These are phyloP conservation scores for Dysidea cf. avara DNA, from an alignment of 37 sponge, comb jelly and placozoan genomes.

Conservation along the genomic window DNA sequence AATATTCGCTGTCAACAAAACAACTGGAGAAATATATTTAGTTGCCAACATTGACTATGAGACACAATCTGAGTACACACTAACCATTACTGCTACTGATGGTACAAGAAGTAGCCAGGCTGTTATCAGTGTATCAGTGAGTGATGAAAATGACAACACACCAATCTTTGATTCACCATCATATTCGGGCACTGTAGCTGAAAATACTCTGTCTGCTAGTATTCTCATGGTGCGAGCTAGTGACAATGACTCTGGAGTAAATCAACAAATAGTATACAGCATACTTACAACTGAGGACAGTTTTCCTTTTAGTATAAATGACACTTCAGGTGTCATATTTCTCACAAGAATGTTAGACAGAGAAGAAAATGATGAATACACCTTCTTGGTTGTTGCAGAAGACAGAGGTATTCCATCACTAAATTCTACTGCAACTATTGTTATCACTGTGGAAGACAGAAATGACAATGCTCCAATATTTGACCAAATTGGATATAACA, in stretches of 20 bases:
- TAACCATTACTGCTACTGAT: conserved; percentile 37
- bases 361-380: conserved; percentile 29
- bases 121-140: conserved; percentile 5
- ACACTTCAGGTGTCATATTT: conserved; percentile 27
- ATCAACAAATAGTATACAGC: conserved; percentile 4
- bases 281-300: too few relatives aligned
- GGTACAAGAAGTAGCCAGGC: neutral
- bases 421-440: conserved; percentile 11
- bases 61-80: conserved; percentile 1
- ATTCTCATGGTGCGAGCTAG: conserved; percentile 17
- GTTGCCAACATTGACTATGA: too few relatives aligned
- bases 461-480: conserved; percentile 67
- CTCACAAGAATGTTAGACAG: conserved; percentile 31
- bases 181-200: conserved; percentile 50
- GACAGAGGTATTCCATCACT: conserved; percentile 46
- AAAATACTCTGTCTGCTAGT: conserved; percentile 29
- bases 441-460: conserved; percentile 30
- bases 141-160: conserved; percentile 31
- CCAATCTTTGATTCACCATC: conserved; percentile 36
- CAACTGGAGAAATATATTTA: conserved; percentile 7
- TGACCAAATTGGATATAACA: conserved; percentile 5
- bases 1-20: conserved; percentile 34
- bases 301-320: conserved; percentile 50
- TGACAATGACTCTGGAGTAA: neutral
- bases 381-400: conserved; percentile 13